Percentiles rank a stretch among this genome's conserved stretches.
Evolutionary conservation across 2,888 invertebrate species (phyloP).

Genomic region (Cantharis rustica): DNA sequence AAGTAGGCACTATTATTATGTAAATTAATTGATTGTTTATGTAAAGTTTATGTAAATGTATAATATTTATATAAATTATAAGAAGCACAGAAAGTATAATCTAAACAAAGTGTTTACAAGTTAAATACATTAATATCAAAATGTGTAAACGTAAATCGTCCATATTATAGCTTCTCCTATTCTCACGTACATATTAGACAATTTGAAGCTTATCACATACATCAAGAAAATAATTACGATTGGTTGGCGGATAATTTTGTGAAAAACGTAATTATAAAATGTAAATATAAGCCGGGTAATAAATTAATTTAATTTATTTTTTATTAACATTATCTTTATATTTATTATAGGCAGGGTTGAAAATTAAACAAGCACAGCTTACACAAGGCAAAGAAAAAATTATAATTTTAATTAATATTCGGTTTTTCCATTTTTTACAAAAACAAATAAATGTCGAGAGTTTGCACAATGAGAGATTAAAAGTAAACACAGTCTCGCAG

Average conservation of each 20-base stretch:
- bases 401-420: conserved; percentile 34
- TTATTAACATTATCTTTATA: conserved; percentile 20
- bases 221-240: conserved; percentile 7
- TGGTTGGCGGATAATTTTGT: conserved; percentile 13
- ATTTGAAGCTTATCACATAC: background rate
- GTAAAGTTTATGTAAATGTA: background rate
- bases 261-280: conserved; percentile 22
- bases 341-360: conserved; percentile 26
- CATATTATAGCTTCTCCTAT: background rate
- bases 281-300: conserved; percentile 18
- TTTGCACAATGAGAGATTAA: conserved; percentile 53
- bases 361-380: conserved; percentile 29
- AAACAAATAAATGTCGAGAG: conserved; percentile 48
- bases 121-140: conserved; percentile 1
- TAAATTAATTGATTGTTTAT: background rate
- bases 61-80: background rate
- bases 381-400: conserved; percentile 24
- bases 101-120: conserved; percentile 3
- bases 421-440: conserved; percentile 30
- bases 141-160: background rate
- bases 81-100: background rate
- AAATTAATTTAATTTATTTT: conserved; percentile 18
- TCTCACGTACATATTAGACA: background rate
- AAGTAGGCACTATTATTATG: background rate
- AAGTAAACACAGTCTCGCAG: conserved; percentile 40